phyloP scores from a whole-genome alignment of 2,797 vertebrate species.

The Atherinosoma microstoma region DNA sequence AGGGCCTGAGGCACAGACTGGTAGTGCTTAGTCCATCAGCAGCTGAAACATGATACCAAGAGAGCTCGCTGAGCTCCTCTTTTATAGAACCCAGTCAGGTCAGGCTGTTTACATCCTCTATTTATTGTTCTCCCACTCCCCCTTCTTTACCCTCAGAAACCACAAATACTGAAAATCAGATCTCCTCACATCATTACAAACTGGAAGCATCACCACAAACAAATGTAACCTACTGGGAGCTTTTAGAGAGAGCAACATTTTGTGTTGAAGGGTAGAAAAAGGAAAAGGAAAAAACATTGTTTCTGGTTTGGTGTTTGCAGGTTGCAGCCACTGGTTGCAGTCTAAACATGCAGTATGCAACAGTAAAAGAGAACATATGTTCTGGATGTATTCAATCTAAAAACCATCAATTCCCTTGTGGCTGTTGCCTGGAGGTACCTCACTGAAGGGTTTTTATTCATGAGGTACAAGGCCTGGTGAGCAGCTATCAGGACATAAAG shows the following conservation, averaged over 20 bases:
- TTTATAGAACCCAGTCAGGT: constrained; percentile 74
- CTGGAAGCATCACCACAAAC: constrained; percentile 12
- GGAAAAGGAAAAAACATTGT: not conserved
- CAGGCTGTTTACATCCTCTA: constrained; percentile 75
- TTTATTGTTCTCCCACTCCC: constrained; percentile 59
- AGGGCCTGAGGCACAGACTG: constrained; percentile 78
- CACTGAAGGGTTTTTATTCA: constrained; percentile 49
- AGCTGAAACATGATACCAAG: constrained; percentile 79
- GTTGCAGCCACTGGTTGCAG: constrained; percentile 23
- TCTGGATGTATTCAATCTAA: constrained; percentile 28
- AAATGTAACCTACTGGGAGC: constrained; percentile 2
- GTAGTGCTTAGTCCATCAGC: constrained; percentile 81
- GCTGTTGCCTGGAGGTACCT: constrained; percentile 47
- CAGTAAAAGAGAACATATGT: constrained; percentile 26
- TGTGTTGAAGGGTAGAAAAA: constrained; percentile 10
- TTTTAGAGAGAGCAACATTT: constrained; percentile 4
- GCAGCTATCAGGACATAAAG: constrained; percentile 29
- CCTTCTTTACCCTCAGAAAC: constrained; percentile 28
- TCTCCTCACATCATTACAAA: constrained; percentile 7
- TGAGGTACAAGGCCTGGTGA: constrained; percentile 24
- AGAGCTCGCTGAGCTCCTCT: constrained; percentile 70
- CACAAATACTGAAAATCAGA: constrained; percentile 25
- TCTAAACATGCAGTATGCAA: constrained; percentile 16
- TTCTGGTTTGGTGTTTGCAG: constrained; percentile 11
- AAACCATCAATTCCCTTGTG: constrained; percentile 41